phyloP scores from a whole-genome alignment of 2,888 invertebrate species.

The Phymatocera aterrima region DNA sequence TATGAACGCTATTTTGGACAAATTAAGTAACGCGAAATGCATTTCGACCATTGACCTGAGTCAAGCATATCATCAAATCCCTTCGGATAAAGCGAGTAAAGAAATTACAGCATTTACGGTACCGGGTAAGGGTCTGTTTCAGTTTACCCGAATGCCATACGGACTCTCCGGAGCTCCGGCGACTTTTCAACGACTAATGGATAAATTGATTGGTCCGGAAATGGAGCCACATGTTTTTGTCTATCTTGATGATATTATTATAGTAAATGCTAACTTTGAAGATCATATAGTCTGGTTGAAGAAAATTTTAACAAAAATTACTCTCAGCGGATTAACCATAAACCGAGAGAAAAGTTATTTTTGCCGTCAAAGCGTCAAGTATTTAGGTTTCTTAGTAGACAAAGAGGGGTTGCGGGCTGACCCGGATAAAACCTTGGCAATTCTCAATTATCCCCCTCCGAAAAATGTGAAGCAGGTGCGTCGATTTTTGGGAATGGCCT shows the following conservation, averaged over 20 bases:
- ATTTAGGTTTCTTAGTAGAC: conserved; percentile 66
- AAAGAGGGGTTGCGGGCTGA: conserved; percentile 56
- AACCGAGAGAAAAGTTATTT: conserved; percentile 60
- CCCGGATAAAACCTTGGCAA: conserved; percentile 52
- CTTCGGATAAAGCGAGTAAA: conserved; percentile 47
- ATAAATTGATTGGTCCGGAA: conserved; percentile 58
- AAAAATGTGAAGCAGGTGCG: conserved; percentile 44
- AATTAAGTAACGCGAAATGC: conserved; percentile 51
- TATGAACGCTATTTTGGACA: conserved; percentile 48
- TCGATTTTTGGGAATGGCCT: conserved; percentile 55
- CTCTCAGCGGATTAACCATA: conserved; percentile 58
- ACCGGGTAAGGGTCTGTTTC: conserved; percentile 50
- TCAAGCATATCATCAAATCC: conserved; percentile 63
- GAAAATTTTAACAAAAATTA: conserved; percentile 51
- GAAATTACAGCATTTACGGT: conserved; percentile 54
- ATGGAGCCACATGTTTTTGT: conserved; percentile 54
- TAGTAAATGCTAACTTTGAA: conserved; percentile 61
- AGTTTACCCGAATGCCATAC: conserved; percentile 61
- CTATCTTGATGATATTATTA: conserved; percentile 57
- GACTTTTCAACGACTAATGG: conserved; percentile 61
- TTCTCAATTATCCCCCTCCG: conserved; percentile 52
- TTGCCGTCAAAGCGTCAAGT: conserved; percentile 56
- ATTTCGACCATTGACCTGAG: conserved; percentile 55
- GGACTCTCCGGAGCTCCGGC: conserved; percentile 60
- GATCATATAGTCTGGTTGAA: conserved; percentile 51